Base-by-base conservation (phyloP, 2,113 vertebrate species). In the Sylvilagus bachmani region DNA sequence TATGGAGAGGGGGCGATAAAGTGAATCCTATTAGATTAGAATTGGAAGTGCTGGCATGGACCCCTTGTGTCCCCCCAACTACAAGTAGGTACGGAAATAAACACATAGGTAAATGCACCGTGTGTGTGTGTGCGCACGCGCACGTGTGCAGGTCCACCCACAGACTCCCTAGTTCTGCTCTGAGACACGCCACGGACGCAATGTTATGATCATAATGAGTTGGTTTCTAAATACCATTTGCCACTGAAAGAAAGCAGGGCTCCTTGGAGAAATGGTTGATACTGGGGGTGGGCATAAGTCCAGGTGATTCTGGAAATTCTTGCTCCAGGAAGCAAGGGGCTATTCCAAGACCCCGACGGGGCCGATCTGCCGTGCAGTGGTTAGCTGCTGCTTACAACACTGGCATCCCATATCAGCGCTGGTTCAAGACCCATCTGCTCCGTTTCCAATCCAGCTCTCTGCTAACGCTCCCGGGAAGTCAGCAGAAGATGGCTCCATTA, bases 201-300 rank as follows among this genome's bases (percentile, higher is more conserved):
- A 25, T 75, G 55, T 62, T 24, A 24, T 49, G 10, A 49, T 36
- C 53, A 82, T 3, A 90, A 33, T 21, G 62, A 81, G 38, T 70
- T 64, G 70, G 70, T n/a, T 92, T 83, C 77, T 77, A 70, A 64
- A 88, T 21, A 84, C 70, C 71, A 70, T 27, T 80, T 13, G 73
- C 27, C 66, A 29, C n/a, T 78, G 24, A 64, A 78, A 95, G 78
- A 91, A 83, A 82, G 4, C 3, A 61, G 21, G 61, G 4, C 11
- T 58, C 16, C 38, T 77, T 55, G 70, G 44, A 91, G 70, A 96
- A 93, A 38, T 49, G 71, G 29, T 5, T 92, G 69, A 33, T 71
- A 93, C 36, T 21, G 51, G 61, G 31, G 14, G 17, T 21, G 16
- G 73, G 33, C 38, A 93, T 53, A 73, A n/a, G 33, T 49, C 71